A percentile compares a stretch with the other conserved stretches of the same genome.
Conservation (phyloP, 1,140 invertebrate species). For the Coelopa frigida region DNA sequence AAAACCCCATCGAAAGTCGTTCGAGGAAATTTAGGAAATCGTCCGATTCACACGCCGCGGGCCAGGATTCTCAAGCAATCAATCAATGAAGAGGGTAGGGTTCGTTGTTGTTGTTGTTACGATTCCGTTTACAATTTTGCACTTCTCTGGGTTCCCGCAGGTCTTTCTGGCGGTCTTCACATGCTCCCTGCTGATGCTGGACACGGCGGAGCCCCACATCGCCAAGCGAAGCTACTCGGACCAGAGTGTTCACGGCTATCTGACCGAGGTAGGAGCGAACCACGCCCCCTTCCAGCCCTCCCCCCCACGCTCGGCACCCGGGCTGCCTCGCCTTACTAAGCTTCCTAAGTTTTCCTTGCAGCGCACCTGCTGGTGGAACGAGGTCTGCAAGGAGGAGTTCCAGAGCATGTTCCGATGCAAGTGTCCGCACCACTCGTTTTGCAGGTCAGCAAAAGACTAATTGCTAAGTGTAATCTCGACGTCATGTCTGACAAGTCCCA, state of each 20-base stretch:
- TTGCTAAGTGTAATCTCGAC: too few relatives aligned
- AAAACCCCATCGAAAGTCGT: too few relatives aligned
- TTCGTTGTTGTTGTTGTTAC: too few relatives aligned
- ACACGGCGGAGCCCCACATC: conserved; percentile 55
- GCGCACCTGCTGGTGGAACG: conserved; percentile 89
- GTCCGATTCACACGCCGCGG: too few relatives aligned
- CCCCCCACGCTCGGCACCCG: background rate
- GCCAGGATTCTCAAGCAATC: too few relatives aligned
- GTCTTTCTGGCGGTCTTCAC: conserved; percentile 17
- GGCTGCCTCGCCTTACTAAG: background rate
- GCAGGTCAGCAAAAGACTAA: conserved; percentile 52
- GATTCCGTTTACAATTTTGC: too few relatives aligned
- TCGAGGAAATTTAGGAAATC: too few relatives aligned
- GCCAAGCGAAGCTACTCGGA: conserved; percentile 66
- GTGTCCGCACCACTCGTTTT: conserved; percentile 80
- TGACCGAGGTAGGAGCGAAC: conserved; percentile 58
- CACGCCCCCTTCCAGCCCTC: background rate
- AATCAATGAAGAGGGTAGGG: too few relatives aligned
- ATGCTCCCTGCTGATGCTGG: conserved; percentile 25
- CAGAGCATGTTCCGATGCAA: conserved; percentile 78
- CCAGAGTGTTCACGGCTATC: conserved; percentile 68
- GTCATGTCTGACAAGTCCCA: background rate
- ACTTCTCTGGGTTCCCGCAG: too few relatives aligned
- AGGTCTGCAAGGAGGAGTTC: conserved; percentile 87
- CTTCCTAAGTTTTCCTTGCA: conserved; percentile 32